A percentile compares a stretch with the other conserved stretches of the same genome.
Evolutionary conservation across 92 coral and sea anemone genomes (phyloP).

Genomic region (Pocillopora grandis): DNA sequence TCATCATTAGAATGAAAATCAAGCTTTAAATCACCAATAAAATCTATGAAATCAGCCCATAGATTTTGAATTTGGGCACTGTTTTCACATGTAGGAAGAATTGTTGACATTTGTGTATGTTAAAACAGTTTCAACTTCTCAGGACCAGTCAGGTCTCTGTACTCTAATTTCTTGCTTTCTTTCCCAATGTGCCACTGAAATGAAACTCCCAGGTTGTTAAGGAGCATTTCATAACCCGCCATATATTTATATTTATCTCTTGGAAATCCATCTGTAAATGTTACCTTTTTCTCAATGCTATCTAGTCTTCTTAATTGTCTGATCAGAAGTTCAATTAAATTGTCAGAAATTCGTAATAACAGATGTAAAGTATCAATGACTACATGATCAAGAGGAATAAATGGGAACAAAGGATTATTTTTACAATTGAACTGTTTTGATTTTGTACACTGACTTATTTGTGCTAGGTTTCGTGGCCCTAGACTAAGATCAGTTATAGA

Average conservation of each 20-base stretch:
- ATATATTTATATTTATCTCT: too few relatives aligned
- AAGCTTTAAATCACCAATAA: slow-evolving; percentile 52
- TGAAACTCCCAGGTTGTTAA: slow-evolving; percentile 33
- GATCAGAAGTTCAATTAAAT: slow-evolving; percentile 44
- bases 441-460: slow-evolving; percentile 32
- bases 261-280: not conserved
- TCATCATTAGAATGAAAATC: slow-evolving; percentile 11
- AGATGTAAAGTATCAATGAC: slow-evolving; percentile 61
- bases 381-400: slow-evolving; percentile 62
- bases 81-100: too few relatives aligned
- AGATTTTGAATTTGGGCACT: too few relatives aligned
- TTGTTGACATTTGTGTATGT: too few relatives aligned
- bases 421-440: not conserved
- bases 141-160: too few relatives aligned
- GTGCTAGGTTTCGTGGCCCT: too few relatives aligned
- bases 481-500: too few relatives aligned
- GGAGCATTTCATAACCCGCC: slow-evolving; percentile 43
- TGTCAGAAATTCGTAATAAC: not conserved
- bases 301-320: slow-evolving; percentile 43
- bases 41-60: slow-evolving; percentile 16
- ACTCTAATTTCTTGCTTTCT: slow-evolving; percentile 21
- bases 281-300: slow-evolving; percentile 20
- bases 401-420: slow-evolving; percentile 13
- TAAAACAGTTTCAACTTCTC: too few relatives aligned
- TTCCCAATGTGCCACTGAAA: slow-evolving; percentile 39